Percentiles rank a stretch among this genome's conserved stretches.
Evolutionary conservation across 2,888 invertebrate species (phyloP).

Genomic region (Trachelus troglodyta): DNA sequence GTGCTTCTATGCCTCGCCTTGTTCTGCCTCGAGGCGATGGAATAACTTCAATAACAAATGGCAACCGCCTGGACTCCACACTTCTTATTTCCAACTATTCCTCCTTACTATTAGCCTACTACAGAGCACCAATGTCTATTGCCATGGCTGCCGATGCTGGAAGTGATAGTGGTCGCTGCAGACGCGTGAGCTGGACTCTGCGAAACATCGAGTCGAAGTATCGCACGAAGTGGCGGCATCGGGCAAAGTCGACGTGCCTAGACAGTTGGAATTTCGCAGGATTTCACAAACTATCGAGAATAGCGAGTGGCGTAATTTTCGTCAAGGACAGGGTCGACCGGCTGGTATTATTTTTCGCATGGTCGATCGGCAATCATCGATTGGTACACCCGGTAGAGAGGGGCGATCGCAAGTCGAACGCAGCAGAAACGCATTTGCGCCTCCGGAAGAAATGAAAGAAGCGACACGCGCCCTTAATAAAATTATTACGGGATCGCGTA

Average conservation of each 20-base stretch:
- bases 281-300: neutral
- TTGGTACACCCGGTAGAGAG: neutral
- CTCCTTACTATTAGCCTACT: slow-evolving; percentile 10
- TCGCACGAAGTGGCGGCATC: neutral
- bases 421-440: neutral
- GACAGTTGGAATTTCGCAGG: neutral
- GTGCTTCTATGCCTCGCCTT: slow-evolving; percentile 49
- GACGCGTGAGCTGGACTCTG: neutral
- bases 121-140: slow-evolving; percentile 22
- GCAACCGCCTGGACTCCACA: slow-evolving; percentile 32
- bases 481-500: neutral
- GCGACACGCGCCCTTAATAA: neutral
- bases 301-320: neutral
- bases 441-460: neutral
- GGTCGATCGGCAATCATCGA: neutral
- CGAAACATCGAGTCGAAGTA: neutral
- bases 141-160: neutral
- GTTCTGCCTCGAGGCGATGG: slow-evolving; percentile 56
- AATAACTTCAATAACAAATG: slow-evolving; percentile 60
- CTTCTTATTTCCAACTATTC: slow-evolving; percentile 29
- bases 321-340: neutral
- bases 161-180: neutral
- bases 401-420: neutral
- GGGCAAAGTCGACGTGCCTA: neutral
- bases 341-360: neutral